Evolutionary conservation across 2,888 invertebrate species (phyloP).

Genomic region (Aphodius sticticus): DNA sequence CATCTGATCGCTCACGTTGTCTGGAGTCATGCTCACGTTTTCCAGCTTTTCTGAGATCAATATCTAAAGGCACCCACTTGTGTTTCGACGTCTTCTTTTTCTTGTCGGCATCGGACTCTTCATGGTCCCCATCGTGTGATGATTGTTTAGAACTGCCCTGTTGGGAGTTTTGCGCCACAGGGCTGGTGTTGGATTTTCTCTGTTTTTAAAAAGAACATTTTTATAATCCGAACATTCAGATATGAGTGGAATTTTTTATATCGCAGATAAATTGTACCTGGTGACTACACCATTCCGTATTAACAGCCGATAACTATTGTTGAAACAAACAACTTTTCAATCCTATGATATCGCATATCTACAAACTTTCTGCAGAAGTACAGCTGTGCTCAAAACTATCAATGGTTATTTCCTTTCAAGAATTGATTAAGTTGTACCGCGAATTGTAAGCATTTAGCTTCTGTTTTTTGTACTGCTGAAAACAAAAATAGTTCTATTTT

Average conservation of each 20-base stretch:
- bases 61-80: conserved; percentile 92
- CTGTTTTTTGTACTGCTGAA: too few species aligned
- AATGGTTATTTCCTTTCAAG: background rate
- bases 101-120: conserved; percentile 57
- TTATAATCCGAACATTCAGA: background rate
- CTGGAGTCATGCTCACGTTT: conserved; percentile 69
- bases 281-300: background rate
- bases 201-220: conserved; percentile 30
- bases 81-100: conserved; percentile 67
- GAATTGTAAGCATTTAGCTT: background rate
- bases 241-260: background rate
- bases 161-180: conserved; percentile 48
- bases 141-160: conserved; percentile 53
- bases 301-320: background rate
- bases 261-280: background rate
- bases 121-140: conserved; percentile 60
- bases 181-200: conserved; percentile 53
- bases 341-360: background rate
- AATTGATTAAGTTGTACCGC: background rate
- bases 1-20: conserved; percentile 39
- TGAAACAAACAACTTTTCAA: background rate
- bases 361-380: background rate
- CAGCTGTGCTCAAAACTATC: background rate
- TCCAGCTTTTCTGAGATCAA: conserved; percentile 78
- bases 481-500: too few species aligned